Conservation (phyloP, 2,888 invertebrate species). For the Geotrupes spiniger region DNA sequence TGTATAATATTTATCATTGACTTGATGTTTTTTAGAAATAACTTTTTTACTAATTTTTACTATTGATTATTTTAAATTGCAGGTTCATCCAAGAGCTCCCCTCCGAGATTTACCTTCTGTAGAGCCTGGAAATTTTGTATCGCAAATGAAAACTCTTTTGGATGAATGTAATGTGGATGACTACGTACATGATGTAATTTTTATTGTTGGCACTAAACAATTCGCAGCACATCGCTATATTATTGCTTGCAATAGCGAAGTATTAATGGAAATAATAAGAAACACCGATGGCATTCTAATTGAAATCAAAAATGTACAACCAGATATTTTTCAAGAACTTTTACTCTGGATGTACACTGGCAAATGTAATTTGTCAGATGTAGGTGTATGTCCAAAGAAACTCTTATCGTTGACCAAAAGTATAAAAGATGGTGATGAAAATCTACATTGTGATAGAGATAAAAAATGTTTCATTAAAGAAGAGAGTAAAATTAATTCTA, state of each 20-base stretch:
- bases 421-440: background rate
- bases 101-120: conserved; percentile 11
- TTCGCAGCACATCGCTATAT: conserved; percentile 75
- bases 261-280: conserved; percentile 58
- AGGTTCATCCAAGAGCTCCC: conserved; percentile 40
- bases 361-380: conserved; percentile 59
- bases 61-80: conserved; percentile 10
- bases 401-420: background rate
- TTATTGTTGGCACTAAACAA: conserved; percentile 60
- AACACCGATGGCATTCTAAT: conserved; percentile 48
- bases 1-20: too few species aligned
- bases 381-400: conserved; percentile 51
- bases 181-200: conserved; percentile 68
- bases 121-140: conserved; percentile 7
- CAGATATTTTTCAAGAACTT: conserved; percentile 70
- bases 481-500: conserved; percentile 30
- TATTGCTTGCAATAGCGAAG: conserved; percentile 62
- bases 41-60: conserved; percentile 1
- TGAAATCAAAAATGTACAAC: conserved; percentile 55
- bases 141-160: conserved; percentile 12
- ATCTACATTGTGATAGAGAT: background rate
- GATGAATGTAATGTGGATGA: conserved; percentile 57
- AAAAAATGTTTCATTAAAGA: background rate
- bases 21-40: too few species aligned
- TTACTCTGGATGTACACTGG: conserved; percentile 69